These are phyloP conservation scores for Axea sp. DNA, from an alignment of 2,888 invertebrate species.

Conservation along the genomic window DNA sequence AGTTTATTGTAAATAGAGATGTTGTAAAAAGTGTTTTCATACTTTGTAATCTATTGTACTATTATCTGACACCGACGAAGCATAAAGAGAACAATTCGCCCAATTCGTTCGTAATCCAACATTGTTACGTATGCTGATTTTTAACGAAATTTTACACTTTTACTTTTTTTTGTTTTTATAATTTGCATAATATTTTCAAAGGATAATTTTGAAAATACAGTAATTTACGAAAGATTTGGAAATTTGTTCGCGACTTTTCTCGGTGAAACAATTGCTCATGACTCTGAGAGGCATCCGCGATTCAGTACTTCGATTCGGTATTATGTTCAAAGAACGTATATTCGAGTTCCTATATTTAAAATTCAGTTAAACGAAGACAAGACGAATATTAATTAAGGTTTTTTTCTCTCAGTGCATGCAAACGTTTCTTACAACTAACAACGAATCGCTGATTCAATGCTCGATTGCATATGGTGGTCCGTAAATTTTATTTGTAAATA, in stretches of 20 bases:
- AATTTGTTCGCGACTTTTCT: neutral
- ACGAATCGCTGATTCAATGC: conserved; percentile 10
- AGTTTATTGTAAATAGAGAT: conserved; percentile 4
- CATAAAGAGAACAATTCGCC: neutral
- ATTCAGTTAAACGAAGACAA: neutral
- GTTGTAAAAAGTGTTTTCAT: conserved; percentile 36
- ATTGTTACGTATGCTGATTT: too few species aligned
- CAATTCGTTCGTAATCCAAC: neutral
- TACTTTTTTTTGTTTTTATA: too few species aligned
- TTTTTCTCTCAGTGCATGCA: conserved; percentile 14
- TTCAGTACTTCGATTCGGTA: neutral
- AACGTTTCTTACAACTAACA: conserved; percentile 3
- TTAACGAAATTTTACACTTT: too few species aligned
- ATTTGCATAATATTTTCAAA: neutral
- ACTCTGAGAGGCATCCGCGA: neutral
- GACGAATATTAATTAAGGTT: neutral
- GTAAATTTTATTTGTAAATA: conserved; percentile 18
- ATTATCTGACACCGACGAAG: neutral
- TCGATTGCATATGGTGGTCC: conserved; percentile 2
- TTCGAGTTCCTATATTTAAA: conserved; percentile 5
- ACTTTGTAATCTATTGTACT: conserved; percentile 8
- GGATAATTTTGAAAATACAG: neutral
- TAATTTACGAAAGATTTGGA: neutral
- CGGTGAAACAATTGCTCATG: conserved; percentile 2
- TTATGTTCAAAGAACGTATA: too few species aligned